Base-by-base conservation (phyloP, 2,888 invertebrate species). In the Rhimphoctona megacephalus region DNA sequence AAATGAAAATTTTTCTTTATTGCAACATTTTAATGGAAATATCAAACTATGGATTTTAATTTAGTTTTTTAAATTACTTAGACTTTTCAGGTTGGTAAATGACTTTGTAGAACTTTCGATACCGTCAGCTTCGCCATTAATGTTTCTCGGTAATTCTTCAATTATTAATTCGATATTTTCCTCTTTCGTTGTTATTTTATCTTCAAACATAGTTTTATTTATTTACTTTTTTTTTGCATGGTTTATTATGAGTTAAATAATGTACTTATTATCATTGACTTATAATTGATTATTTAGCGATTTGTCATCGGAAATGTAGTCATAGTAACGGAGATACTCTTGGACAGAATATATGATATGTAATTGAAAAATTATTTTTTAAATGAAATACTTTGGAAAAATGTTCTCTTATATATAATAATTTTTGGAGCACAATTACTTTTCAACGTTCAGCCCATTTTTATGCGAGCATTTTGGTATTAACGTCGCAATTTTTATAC, bases 121-220 rank as follows among this genome's bases (percentile, higher is more conserved):
- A 25, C 81, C 81, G 46, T 84, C 83, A 30, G 78, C 81, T 46
- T 78, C 78, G 22, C 78, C 78, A 22, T 84, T 67, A 33, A 81
- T 36, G 54, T 81, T 81, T 81, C 84, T 73, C 54, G 81, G 52
- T 36, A 77, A 43, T 79, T 86, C 81, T 61, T 64, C 81, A 54
- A 81, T 84, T 33, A 54, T 36, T 14, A 73, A 36, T 17, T 78
- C n/a, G 52, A 33, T 57, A 22, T 79, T 64, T 36, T 64, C 54
- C 30, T 36, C 30, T 9, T 72, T 69, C 46, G 30, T 30, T 43
- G 61, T n/a, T 7, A 54, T 46, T 46, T 25, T 30, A 52, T 54
- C 64, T 54, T 39, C 64, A 7, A 49, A 19, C 6, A 72, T 54
- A 69, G n/a, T 43, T 54, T 36, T 39, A 49, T 73, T 49, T 57